Conservation (phyloP, 2,797 vertebrate species). For the Odontamblyopus rebecca region DNA sequence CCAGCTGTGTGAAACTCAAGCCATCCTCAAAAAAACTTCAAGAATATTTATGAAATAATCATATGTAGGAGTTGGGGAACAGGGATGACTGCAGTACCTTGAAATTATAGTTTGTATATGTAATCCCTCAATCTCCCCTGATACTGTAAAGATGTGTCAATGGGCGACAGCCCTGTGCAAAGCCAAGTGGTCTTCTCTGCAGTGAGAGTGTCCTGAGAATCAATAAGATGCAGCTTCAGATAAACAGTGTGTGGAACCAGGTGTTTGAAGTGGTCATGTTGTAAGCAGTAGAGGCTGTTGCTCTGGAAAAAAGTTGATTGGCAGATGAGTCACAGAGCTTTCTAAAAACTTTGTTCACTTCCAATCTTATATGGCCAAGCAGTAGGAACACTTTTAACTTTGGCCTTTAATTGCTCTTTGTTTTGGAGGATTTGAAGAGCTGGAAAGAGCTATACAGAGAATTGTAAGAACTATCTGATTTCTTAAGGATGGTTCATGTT, state of each 20-base stretch:
- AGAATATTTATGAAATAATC: constrained; percentile 4
- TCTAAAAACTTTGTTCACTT: constrained; percentile 41
- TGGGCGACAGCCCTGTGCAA: constrained; percentile 76
- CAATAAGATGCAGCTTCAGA: constrained; percentile 42
- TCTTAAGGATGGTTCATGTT: too few species aligned
- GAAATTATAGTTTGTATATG: neutral
- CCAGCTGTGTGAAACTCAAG: constrained; percentile 67
- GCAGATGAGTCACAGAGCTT: constrained; percentile 75
- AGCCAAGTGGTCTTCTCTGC: constrained; percentile 24
- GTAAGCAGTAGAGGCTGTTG: constrained; percentile 65
- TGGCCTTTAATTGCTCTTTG: constrained; percentile 23
- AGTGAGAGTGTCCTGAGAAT: constrained; percentile 37
- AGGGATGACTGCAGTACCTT: neutral
- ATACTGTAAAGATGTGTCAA: constrained; percentile 49
- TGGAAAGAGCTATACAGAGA: too few species aligned
- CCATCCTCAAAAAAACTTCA: constrained; percentile 26
- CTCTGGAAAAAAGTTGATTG: constrained; percentile 67
- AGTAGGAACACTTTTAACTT: constrained; percentile 21
- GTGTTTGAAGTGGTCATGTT: constrained; percentile 56
- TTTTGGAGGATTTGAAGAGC: neutral
- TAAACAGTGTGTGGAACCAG: constrained; percentile 62
- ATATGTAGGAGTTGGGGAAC: neutral
- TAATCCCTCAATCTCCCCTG: neutral
- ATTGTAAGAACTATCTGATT: too few species aligned
- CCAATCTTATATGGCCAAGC: constrained; percentile 15